A percentile compares a stretch with the other conserved stretches of the same genome.
These are phyloP conservation scores for Thumatha senex DNA, from an alignment of 2,888 invertebrate genomes.

Conservation along the genomic window DNA sequence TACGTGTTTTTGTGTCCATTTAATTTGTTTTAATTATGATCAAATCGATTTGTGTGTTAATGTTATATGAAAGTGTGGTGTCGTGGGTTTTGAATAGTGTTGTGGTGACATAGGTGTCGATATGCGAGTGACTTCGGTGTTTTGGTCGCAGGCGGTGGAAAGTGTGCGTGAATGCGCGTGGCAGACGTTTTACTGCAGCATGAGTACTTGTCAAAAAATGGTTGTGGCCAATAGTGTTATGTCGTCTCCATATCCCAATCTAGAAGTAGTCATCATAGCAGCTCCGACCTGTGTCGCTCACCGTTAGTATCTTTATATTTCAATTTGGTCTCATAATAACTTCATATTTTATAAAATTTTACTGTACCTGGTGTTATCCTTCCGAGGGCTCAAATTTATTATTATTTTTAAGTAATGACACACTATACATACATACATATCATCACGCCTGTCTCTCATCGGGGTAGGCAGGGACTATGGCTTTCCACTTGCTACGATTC, in stretches of 20 bases:
- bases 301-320: slow-evolving; percentile 55
- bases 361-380: neutral
- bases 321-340: too few relatives aligned
- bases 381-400: too few relatives aligned
- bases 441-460: too few relatives aligned
- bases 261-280: slow-evolving; percentile 66
- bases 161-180: slow-evolving; percentile 63
- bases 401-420: too few relatives aligned
- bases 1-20: slow-evolving; percentile 33
- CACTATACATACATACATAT: too few relatives aligned
- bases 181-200: slow-evolving; percentile 61
- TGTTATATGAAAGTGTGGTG: slow-evolving; percentile 22
- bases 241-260: slow-evolving; percentile 61
- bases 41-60: slow-evolving; percentile 26
- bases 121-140: slow-evolving; percentile 54
- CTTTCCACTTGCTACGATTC: too few relatives aligned
- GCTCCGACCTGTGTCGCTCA: slow-evolving; percentile 60
- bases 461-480: too few relatives aligned
- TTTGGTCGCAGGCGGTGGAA: slow-evolving; percentile 58
- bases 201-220: slow-evolving; percentile 56
- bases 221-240: slow-evolving; percentile 56
- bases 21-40: slow-evolving; percentile 34
- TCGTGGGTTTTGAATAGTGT: slow-evolving; percentile 29
- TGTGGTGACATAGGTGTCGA: slow-evolving; percentile 35
- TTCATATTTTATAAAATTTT: neutral